phyloP scores from a whole-genome alignment of 35 echinoderm and acorn worm species.

The Anneissia japonica region DNA sequence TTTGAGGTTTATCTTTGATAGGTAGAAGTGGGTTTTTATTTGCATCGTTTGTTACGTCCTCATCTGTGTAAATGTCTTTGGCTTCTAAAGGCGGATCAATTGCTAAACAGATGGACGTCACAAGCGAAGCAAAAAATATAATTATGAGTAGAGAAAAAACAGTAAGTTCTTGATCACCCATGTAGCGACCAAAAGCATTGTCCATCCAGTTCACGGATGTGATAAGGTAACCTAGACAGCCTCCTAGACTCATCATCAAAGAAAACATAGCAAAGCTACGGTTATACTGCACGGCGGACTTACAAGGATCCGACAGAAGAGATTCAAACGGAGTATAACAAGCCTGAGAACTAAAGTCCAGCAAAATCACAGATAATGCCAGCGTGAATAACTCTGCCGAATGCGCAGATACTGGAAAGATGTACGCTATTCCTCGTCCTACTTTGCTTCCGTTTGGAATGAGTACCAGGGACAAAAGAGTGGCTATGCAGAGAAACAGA shows the following conservation, averaged over 20 bases:
- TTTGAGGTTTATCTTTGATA: neutral
- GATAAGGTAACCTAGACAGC: conserved; percentile 72
- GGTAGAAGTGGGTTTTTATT: neutral
- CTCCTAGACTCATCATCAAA: conserved; percentile 76
- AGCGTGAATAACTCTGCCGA: conserved; percentile 25
- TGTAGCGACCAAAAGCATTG: conserved; percentile 15
- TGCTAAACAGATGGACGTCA: conserved; percentile 45
- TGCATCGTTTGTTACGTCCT: neutral
- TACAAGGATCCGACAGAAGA: conserved; percentile 74
- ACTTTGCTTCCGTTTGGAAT: conserved; percentile 47
- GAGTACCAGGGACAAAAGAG: conserved; percentile 43
- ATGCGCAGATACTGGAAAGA: conserved; percentile 20
- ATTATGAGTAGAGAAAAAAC: conserved; percentile 63
- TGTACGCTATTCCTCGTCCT: neutral
- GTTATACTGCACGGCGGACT: conserved; percentile 63
- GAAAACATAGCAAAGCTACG: conserved; percentile 68
- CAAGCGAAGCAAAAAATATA: conserved; percentile 23
- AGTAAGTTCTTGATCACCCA: conserved; percentile 59
- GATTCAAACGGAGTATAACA: conserved; percentile 79
- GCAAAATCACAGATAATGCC: conserved; percentile 55
- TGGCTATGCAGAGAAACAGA: conserved; percentile 12
- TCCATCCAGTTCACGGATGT: conserved; percentile 65
- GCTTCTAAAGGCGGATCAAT: conserved; percentile 51
- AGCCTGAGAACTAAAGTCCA: conserved; percentile 84
- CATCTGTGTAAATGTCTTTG: neutral